Percentiles rank a stretch among this genome's conserved stretches.
These are phyloP conservation scores for Apoda limacodes DNA, from an alignment of 2,888 invertebrate species.

Conservation along the genomic window DNA sequence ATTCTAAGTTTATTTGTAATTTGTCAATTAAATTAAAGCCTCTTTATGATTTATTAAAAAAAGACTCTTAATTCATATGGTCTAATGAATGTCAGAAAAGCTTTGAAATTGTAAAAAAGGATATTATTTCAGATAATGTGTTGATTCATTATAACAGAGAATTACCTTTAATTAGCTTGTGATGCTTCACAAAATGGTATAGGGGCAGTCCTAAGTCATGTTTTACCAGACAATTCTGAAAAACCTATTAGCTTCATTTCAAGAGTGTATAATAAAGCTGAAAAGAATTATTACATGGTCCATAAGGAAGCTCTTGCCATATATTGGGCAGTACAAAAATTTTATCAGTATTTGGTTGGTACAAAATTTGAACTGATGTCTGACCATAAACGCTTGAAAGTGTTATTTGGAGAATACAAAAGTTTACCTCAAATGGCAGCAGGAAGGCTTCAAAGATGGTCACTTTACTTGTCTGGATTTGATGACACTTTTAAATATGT, in stretches of 20 bases:
- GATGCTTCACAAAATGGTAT: constrained; percentile 25
- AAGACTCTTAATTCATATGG: constrained; percentile 6
- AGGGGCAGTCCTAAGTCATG: constrained; percentile 21
- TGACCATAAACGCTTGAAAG: constrained; percentile 30
- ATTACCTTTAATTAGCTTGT: constrained; percentile 22
- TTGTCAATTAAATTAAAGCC: constrained; percentile 7
- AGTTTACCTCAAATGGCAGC: constrained; percentile 29
- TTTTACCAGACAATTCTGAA: constrained; percentile 22
- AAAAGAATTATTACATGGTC: constrained; percentile 29
- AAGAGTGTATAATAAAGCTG: constrained; percentile 23
- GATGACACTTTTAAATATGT: constrained; percentile 10
- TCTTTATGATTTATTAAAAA: constrained; percentile 7
- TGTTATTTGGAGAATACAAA: constrained; percentile 25
- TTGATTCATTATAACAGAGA: constrained; percentile 18
- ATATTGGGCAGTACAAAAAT: constrained; percentile 27
- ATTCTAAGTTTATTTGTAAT: constrained; percentile 10
- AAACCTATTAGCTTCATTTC: constrained; percentile 27
- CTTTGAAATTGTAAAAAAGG: constrained; percentile 5
- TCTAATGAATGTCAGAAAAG: constrained; percentile 4
- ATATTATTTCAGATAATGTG: constrained; percentile 10
- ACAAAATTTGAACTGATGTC: constrained; percentile 24
- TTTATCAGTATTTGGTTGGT: constrained; percentile 32
- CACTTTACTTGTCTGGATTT: constrained; percentile 11
- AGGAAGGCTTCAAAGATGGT: constrained; percentile 28
- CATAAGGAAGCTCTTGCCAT: constrained; percentile 31